Evolutionary conservation across 1,140 invertebrate genomes (phyloP).

Genomic region (Polypedilum pembai): DNA sequence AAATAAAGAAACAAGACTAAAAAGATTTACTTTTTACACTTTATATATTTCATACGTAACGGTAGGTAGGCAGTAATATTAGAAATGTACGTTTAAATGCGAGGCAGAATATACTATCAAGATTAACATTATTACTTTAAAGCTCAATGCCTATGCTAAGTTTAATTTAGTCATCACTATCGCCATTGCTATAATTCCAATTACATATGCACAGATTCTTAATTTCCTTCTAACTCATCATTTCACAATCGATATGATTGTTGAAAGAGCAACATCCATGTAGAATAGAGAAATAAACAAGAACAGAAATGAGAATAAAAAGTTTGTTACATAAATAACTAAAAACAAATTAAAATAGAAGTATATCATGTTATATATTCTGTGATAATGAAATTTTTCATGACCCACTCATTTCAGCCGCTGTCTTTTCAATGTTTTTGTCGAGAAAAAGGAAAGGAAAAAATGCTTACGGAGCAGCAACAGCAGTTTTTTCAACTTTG

Average conservation of each 20-base stretch:
- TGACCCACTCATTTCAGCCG: neutral
- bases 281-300: neutral
- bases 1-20: no score
- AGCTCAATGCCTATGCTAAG: no score
- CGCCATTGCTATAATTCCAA: neutral
- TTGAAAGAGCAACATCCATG: neutral
- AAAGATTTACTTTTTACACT: no score
- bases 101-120: no score
- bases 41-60: no score
- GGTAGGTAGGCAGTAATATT: no score
- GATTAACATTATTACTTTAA: no score
- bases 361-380: neutral
- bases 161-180: no score
- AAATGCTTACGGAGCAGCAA: neutral
- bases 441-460: neutral
- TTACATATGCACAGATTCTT: neutral
- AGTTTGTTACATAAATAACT: slow-evolving; percentile 23
- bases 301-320: slow-evolving; percentile 26
- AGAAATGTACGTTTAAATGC: no score
- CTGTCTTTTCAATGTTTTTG: neutral
- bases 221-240: neutral
- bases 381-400: slow-evolving; percentile 8
- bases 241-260: neutral
- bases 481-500: neutral
- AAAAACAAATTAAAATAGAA: slow-evolving; percentile 13